Base-by-base conservation (phyloP, 2,888 invertebrate species). In the Hypena proboscidalis region DNA sequence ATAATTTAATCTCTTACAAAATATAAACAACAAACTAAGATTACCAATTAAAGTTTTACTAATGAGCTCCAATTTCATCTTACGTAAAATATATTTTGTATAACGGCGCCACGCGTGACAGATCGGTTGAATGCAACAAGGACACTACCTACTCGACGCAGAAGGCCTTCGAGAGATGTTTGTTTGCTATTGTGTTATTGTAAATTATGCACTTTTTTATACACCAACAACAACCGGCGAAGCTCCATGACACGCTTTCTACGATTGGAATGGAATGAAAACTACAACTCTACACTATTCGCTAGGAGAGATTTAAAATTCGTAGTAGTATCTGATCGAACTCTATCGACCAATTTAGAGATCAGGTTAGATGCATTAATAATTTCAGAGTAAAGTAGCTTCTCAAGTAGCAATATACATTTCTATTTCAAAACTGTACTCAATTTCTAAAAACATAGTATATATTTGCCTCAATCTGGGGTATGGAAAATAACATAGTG, bases 211-310 rank as follows among this genome's bases (percentile, higher is more conserved):
- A 74, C 74, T 77, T 82, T 81, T 82, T 81, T 80, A 73, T 65
- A 55, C 58, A 64, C 43, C 67, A 53, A 59, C 70, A 71, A 66
- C 68, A 67, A 63, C 59, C 70, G 64, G 55, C 58, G 73, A 70
- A 70, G 70, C 68, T 65, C 71, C 76, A 72, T 83, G 83, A 83
- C 83, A 83, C 83, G 81, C 83, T 83, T 83, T 83, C 84, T 83
- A 78, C 73, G 55, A 68, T 67, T 70, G 67, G 69, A 68, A 76
- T 63, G 56, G 61, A 48, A 48, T 46, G 57, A 46, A 42, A 48
- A n/a, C n/a, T 25, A 39, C 29, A 33, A 48, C 41, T 39, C 38
- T 43, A 55, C 51, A 52, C 35, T 37, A 53, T 63, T 55, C 39
- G 32, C 27, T 40, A 38, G 26, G 34, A 55, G 52, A 52, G 44